Evolutionary conservation across 2,797 vertebrate species (phyloP), one percentile per base, ranked within the genome.

Genomic region (Dromococcyx pavoninus): DNA sequence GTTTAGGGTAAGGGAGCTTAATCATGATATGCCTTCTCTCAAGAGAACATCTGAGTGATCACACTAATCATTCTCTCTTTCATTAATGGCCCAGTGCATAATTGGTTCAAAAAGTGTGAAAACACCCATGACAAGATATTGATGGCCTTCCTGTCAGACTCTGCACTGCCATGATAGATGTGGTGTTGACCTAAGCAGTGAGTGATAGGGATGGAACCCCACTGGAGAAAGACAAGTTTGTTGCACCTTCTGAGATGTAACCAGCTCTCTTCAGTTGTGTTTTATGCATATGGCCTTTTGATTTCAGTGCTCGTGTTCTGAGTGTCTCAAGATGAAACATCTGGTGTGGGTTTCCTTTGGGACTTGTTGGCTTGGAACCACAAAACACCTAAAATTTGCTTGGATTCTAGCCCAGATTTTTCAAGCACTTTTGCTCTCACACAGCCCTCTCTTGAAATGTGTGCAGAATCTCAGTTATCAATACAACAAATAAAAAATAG

Each of bases 11-110:
- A 16, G 21, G 17, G 11, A 88, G 14, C 28, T 80, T 17, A 24
- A 2, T 65, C 32, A 2, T 21, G 24, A n/a, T 46, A 28, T 0
- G 0, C 8, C 5, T 10, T 33, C 14, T 60, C 33, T 67, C 50
- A 46, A 30, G 46, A 65, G 37, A 50, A 8, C 37, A 5, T 28
- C 53, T 30, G 46, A 23, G 16, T 23, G 22, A 28, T 51, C 5
- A 5, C n/a, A 70, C 11, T 76, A 27, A 62, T 28, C 6, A 3
- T 25, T 67, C 17, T 37, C 69, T 53, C 18, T 70, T 76, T 70
- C 17, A 11, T 66, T 69, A 51, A 76, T 50, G 51, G 9, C 30
- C 8, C 13, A 16, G 60, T 39, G 39, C 24, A 25, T 50, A 66
- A 76, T 21, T 58, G 28, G 33, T n/a, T 76, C 25, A 58, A 35